Percentiles rank a stretch among this genome's conserved stretches.
These are phyloP conservation scores for Papilio elwesi DNA, from an alignment of 2,888 invertebrate genomes.

Conservation along the genomic window DNA sequence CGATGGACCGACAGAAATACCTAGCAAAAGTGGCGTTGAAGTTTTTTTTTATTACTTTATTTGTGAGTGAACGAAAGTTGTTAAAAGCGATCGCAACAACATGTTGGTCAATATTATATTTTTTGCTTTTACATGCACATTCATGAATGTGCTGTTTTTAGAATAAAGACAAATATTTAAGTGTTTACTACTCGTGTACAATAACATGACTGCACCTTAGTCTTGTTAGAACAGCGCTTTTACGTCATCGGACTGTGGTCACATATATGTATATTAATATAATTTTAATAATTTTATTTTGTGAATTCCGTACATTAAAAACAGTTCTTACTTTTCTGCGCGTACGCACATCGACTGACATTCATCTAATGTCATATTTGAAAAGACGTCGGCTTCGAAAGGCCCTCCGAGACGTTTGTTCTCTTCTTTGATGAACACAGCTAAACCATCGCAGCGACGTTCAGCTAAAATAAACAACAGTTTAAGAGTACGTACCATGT, in stretches of 20 bases:
- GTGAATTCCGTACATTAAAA: background rate
- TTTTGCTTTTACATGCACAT: no score
- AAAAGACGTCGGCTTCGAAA: slow-evolving; percentile 94
- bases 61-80: no score
- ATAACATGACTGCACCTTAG: no score
- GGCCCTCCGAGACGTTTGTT: slow-evolving; percentile 94
- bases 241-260: no score
- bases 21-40: slow-evolving; percentile 62
- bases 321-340: slow-evolving; percentile 89
- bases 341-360: slow-evolving; percentile 94
- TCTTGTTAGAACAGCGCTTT: no score
- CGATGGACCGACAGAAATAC: slow-evolving; percentile 94
- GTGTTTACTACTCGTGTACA: no score
- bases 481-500: background rate
- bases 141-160: no score
- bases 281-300: background rate
- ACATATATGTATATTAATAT: no score
- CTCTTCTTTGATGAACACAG: slow-evolving; percentile 95
- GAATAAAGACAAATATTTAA: no score
- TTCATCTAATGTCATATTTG: slow-evolving; percentile 93
- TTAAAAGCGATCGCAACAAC: no score
- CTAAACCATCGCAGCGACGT: slow-evolving; percentile 92
- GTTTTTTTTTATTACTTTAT: no score
- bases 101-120: no score
- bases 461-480: slow-evolving; percentile 84